Evolutionary conservation across 1,140 invertebrate species (phyloP), one percentile per base, ranked within the genome.

Genomic region (Hestina assimilis): DNA sequence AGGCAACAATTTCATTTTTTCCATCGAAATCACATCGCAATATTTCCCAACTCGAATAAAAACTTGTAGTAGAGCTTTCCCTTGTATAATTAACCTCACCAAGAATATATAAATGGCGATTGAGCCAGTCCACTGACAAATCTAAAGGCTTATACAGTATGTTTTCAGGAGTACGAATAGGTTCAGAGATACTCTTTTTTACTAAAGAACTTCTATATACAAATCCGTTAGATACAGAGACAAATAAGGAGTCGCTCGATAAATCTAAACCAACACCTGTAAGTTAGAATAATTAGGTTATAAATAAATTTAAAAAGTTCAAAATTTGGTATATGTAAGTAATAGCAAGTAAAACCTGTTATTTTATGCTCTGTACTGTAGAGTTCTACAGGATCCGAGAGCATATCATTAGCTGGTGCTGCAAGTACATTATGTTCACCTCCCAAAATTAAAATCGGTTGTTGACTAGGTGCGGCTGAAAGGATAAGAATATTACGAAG

Each of bases 71-170:
- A 14, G 57, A 66, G 45, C 69, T 72, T 15, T 83, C 90, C 1
- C 83, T 89, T 0, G 76, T 78, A 53, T 91, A 90, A 26, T 89
- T 89, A 3, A 92, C 89, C 73, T 94, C 91, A 0, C 92, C 93
- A 4, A 96, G 87, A 23, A 98, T 90, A 67, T 96, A 98, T 1
- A 97, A 85, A 29, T 95, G 91, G 38, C 93, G 90, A 69, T 96
- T 95, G 3, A 98, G 83, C 96, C 96, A 98, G 79, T 98, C 97
- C 0, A 97, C 91, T 1, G 94, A 94, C 0, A 97, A 79, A 56
- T 92, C 92, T 7, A 92, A 73, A 1, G 93, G 92, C 41, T 87
- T 90, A 62, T 92, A 92, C 52, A 90, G 89, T 1, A 90, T 89
- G 45, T 89, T 89, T n/a, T 84, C 77, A 1, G 92, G 89, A n/a